These are phyloP conservation scores for Lapara coniferarum DNA, from an alignment of 2,888 invertebrate genomes.

Conservation along the genomic window DNA sequence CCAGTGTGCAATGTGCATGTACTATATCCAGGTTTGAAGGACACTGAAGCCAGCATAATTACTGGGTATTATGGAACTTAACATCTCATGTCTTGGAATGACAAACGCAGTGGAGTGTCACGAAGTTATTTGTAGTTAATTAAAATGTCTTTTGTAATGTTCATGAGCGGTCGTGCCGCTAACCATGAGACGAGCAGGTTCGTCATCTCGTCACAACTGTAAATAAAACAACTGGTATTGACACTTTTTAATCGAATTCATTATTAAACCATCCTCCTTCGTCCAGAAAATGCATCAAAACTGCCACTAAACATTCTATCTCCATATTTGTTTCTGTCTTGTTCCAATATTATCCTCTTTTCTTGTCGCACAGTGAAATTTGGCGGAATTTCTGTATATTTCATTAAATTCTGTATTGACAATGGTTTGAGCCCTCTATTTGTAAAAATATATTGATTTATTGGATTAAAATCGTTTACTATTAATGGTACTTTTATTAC, in stretches of 20 bases:
- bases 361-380: conserved; percentile 34
- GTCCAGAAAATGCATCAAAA: conserved; percentile 37
- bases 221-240: no score
- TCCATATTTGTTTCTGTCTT: conserved; percentile 29
- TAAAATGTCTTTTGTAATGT: no score
- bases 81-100: no score
- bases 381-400: conserved; percentile 43
- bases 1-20: no score
- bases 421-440: conserved; percentile 40
- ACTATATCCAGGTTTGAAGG: no score
- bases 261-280: conserved; percentile 37
- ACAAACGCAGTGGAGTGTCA: no score
- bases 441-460: conserved; percentile 46
- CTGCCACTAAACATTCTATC: conserved; percentile 31
- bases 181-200: no score
- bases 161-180: no score
- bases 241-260: neutral
- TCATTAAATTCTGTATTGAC: conserved; percentile 43
- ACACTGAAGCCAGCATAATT: no score
- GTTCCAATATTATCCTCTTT: conserved; percentile 36
- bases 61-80: no score
- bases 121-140: no score
- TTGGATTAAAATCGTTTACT: conserved; percentile 33
- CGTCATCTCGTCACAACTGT: no score
- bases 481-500: conserved; percentile 37